Conservation (phyloP, 2,888 invertebrate species). For the Troides aeacus region DNA sequence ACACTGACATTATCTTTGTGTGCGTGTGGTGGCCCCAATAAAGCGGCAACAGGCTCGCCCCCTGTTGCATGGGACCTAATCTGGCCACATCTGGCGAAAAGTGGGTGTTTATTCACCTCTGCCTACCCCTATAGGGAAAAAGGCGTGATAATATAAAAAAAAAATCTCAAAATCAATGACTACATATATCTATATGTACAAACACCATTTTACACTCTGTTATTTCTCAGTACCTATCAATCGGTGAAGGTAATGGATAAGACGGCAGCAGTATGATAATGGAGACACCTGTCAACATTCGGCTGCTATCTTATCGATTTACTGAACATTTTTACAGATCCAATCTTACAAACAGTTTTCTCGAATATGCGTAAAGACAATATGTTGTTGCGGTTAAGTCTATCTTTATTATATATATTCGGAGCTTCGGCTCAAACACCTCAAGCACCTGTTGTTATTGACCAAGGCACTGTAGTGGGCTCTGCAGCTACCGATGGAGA, state of each 20-base stretch:
- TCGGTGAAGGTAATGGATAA: constrained; percentile 2
- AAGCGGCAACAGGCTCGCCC: no score
- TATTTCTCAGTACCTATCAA: constrained; percentile 2
- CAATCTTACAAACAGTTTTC: constrained; percentile 12
- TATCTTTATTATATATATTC: constrained; percentile 37
- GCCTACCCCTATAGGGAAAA: no score
- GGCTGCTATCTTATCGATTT: constrained; percentile 16
- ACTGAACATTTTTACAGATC: neutral
- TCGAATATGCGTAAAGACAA: constrained; percentile 32
- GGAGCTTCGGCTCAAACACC: constrained; percentile 37
- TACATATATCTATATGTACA: neutral
- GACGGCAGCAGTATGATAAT: constrained; percentile 10
- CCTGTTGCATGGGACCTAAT: no score
- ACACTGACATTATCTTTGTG: no score
- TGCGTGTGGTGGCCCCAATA: no score
- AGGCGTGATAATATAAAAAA: no score
- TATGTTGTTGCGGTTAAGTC: constrained; percentile 45
- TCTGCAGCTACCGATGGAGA: constrained; percentile 44
- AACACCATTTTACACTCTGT: neutral
- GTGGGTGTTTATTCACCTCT: no score
- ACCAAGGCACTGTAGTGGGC: constrained; percentile 59
- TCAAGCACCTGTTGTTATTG: constrained; percentile 45
- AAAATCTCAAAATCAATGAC: neutral
- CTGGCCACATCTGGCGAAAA: no score
- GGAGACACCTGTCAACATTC: constrained; percentile 11